Base-by-base conservation (phyloP, 1,140 invertebrate species). In the Acromyrmex echinatior region DNA sequence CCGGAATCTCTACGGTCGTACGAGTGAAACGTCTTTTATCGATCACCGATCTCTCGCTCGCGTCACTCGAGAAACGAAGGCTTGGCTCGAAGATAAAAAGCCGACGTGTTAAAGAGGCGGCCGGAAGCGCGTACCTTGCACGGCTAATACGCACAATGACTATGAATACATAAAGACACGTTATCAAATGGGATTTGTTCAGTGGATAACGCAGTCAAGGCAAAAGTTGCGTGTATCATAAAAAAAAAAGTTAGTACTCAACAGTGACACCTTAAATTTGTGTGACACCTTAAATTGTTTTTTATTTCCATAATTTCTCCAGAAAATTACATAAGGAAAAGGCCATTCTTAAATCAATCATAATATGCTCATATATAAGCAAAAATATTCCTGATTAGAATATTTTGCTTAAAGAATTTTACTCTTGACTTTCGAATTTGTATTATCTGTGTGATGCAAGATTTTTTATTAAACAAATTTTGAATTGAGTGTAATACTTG, bases 21-120 rank as follows among this genome's bases (percentile, higher is more conserved):
- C 25, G 25, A 25, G 25, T 25, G 25, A 25, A 25, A 25, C 58
- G 78, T 71, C 51, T 77, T 89, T 90, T 90, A 90, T 90, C 89
- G 89, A 90, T 90, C 89, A 66, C 62, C 85, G 79, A 90, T 90
- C 91, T 89, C 86, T 87, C 86, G 86, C 87, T 86, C 92, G 93
- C 93, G 94, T 95, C 94, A 95, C 90, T 95, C 91, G 92, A 93
- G 94, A 95, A 95, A 95, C 91, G 93, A 95, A 95, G 94, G 95
- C 94, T 95, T 95, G 94, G 95, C 93, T 93, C 86, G 88, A 49
- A 94, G 94, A 94, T 94, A 95, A 94, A 92, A 92, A 90, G 88
- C 76, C 81, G 87, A 65, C 90, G 86, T 85, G 87, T 74, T 84
- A 65, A 76, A 92, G 90, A 91, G 77, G 74, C 89, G 87, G 90